Evolutionary conservation across 30 jellyfish, hydroid and myxozoan genomes (phyloP), one percentile per base, ranked within the genome.

Genomic region (Catostylus mosaicus): DNA sequence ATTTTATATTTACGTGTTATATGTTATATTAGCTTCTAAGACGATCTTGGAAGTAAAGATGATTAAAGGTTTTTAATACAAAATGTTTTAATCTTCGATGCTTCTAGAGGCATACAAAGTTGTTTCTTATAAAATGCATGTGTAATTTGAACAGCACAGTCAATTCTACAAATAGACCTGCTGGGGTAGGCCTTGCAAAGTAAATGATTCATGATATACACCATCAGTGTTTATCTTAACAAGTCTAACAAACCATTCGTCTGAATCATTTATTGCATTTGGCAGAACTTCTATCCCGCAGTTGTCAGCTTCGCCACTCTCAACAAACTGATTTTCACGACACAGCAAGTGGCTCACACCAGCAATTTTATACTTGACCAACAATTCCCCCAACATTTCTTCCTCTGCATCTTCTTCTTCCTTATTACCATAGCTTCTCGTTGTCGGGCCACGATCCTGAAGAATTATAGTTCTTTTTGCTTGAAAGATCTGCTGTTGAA

Each of bases 301-400:
- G 8, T 30, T 10, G 7, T 59, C 61, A 35, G 63, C 23, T 22
- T 80, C 46, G 22, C 11, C 50, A 43, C 37, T 56, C 11, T 26
- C 27, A 38, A 20, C 19, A 24, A 12, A 34, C 20, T 19, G 37
- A 12, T 29, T 6, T 22, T 70, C 51, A 22, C 95, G 81, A 56
- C 95, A 84, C 48, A 84, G 67, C 72, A 84, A 56, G 66, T 84
- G 95, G 77, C 70, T 84, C 27, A 84, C 95, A 7, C 95, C 95
- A 4, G 88, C 82, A 7, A 50, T 37, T 3, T 47, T 38, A 46
- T 40, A 84, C 61, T 84, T 84, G 54, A 27, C 38, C 47, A 84
- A 50, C 84, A 66, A 30, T 20, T 34, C 52, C 29, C 34, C 52
- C n/a, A 47, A 27, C 32, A n/a, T 26, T 27, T 35, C 67, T 34